Conservation (phyloP, 2,888 invertebrate species). For the Rotaria socialis region DNA sequence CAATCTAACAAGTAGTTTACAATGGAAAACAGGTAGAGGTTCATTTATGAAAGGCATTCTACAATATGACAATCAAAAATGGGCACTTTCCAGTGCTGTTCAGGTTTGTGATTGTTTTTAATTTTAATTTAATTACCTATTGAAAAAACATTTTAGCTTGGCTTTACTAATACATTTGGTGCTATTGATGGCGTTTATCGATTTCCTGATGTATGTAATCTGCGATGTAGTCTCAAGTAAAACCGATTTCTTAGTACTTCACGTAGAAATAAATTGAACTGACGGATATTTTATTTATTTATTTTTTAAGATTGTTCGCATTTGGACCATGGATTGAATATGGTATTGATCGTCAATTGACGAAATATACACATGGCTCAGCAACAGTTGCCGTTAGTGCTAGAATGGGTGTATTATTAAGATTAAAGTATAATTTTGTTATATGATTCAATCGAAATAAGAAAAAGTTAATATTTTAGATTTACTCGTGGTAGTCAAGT, state of each 20-base stretch:
- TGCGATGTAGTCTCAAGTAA: neutral
- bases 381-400: constrained; percentile 79
- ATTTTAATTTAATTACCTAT: neutral
- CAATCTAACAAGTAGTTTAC: constrained; percentile 6
- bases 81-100: neutral
- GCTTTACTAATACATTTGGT: neutral
- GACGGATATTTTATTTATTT: too few relatives aligned
- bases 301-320: constrained; percentile 52
- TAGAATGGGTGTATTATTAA: constrained; percentile 72
- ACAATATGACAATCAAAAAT: constrained; percentile 12
- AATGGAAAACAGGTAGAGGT: constrained; percentile 6
- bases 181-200: neutral
- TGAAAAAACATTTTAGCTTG: neutral
- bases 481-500: constrained; percentile 79
- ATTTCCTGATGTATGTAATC: neutral
- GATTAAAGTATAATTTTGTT: neutral
- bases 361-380: constrained; percentile 78
- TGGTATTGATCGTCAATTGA: constrained; percentile 84
- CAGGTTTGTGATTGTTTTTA: neutral
- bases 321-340: constrained; percentile 77
- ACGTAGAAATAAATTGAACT: too few relatives aligned
- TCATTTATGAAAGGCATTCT: neutral
- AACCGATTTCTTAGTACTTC: too few relatives aligned
- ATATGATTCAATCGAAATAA: neutral
- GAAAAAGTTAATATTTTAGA: constrained; percentile 61